phyloP scores from a whole-genome alignment of 2,888 invertebrate species.

The Orthosia gracilis region DNA sequence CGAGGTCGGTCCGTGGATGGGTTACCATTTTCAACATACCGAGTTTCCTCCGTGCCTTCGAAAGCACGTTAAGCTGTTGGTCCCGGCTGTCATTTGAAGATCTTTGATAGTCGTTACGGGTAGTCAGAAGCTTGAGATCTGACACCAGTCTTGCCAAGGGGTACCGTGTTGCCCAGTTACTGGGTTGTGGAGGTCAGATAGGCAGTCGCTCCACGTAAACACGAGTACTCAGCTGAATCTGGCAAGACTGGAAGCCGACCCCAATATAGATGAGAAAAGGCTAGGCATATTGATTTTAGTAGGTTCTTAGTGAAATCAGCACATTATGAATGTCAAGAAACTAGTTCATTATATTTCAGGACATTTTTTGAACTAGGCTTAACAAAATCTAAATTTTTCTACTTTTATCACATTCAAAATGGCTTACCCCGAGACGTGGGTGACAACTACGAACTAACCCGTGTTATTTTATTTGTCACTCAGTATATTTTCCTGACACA shows the following conservation, averaged over 20 bases:
- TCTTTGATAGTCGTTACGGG: too few species aligned
- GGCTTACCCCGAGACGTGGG: background rate
- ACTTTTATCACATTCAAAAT: constrained; percentile 7
- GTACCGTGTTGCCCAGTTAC: too few species aligned
- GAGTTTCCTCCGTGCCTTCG: too few species aligned
- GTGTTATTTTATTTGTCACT: constrained; percentile 2
- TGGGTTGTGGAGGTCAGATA: too few species aligned
- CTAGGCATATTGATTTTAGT: background rate
- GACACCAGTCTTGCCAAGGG: too few species aligned
- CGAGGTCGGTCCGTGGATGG: too few species aligned
- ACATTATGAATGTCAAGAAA: background rate
- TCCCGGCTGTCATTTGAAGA: too few species aligned
- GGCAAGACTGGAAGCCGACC: background rate
- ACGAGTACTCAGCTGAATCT: too few species aligned
- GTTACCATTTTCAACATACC: too few species aligned
- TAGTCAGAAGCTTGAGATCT: too few species aligned
- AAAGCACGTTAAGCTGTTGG: too few species aligned
- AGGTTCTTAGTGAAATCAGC: background rate
- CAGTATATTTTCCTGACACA: constrained; percentile 15
- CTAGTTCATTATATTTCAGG: background rate
- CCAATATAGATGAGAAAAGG: background rate
- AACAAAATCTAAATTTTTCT: background rate
- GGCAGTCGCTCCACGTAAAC: too few species aligned
- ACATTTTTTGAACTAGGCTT: background rate
- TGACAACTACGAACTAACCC: constrained; percentile 6